Conservation (phyloP, 2,888 invertebrate genomes). For the Drosophila anomalata region DNA sequence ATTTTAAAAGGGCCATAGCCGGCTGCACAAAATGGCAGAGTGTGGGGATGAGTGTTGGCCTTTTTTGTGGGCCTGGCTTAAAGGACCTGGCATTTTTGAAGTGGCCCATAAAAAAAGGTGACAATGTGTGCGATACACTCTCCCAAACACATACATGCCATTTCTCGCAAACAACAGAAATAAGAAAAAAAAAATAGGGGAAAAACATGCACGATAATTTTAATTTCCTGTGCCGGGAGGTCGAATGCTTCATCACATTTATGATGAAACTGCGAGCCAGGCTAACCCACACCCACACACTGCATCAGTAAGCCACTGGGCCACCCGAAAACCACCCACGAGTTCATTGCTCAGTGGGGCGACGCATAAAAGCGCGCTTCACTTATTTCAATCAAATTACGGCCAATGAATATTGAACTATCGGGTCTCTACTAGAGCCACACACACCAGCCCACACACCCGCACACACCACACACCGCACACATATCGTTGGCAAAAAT, state of each 20-base stretch:
- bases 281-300: conserved; percentile 1
- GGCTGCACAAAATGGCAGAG: conserved; percentile 8
- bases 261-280: conserved; percentile 53
- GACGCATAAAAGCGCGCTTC: conserved; percentile 70
- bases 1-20: conserved; percentile 16
- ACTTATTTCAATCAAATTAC: conserved; percentile 78
- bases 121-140: conserved; percentile 34
- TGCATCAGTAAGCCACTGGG: conserved; percentile 3
- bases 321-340: conserved; percentile 26
- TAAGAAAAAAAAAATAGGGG: conserved; percentile 15
- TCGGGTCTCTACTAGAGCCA: conserved; percentile 20
- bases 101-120: conserved; percentile 34
- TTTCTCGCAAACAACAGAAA: conserved; percentile 2
- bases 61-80: conserved; percentile 13
- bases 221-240: conserved; percentile 60
- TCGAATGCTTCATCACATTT: conserved; percentile 68
- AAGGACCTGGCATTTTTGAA: conserved; percentile 7
- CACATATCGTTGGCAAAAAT: conserved; percentile 30
- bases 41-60: background rate
- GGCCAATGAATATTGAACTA: conserved; percentile 79
- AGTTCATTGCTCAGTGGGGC: conserved; percentile 68
- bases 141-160: conserved; percentile 10
- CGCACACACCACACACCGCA: background rate
- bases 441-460: conserved; percentile 13
- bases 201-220: conserved; percentile 60